These are phyloP conservation scores for Halcyon malimbica DNA, from an alignment of 2,113 vertebrate genomes.

Conservation along the genomic window DNA sequence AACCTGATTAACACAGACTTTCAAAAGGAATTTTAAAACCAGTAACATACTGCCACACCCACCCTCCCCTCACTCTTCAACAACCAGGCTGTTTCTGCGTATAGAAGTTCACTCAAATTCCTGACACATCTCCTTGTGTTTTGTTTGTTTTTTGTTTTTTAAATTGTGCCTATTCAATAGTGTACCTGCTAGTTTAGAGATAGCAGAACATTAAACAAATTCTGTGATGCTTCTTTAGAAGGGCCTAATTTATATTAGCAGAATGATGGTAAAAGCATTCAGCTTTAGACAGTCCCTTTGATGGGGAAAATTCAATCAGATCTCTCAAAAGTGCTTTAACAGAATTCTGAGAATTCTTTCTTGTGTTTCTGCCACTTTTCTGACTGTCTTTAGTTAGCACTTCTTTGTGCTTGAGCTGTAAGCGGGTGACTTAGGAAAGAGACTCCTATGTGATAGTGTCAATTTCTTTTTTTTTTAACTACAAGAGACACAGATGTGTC, in stretches of 20 bases:
- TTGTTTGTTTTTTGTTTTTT: neutral
- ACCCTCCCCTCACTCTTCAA: rapidly evolving
- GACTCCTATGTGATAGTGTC: neutral
- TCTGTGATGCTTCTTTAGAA: neutral
- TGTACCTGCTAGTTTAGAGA: neutral
- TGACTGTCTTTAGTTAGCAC: neutral
- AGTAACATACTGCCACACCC: rapidly evolving
- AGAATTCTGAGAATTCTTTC: neutral
- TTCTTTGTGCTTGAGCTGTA: neutral
- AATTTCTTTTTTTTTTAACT: neutral
- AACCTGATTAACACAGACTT: neutral
- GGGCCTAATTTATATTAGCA: neutral
- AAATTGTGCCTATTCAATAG: neutral
- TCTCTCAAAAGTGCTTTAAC: neutral
- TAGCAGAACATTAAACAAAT: neutral
- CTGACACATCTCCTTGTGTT: neutral
- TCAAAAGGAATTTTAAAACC: neutral
- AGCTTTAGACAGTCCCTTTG: neutral
- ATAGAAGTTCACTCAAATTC: neutral
- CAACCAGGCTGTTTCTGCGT: neutral
- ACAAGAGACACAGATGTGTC: neutral
- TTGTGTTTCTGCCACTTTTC: neutral
- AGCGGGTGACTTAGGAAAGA: neutral
- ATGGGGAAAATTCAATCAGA: neutral
- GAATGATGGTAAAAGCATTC: neutral